phyloP scores from a whole-genome alignment of 2,113 vertebrate species.

The Chionomys nivalis region DNA sequence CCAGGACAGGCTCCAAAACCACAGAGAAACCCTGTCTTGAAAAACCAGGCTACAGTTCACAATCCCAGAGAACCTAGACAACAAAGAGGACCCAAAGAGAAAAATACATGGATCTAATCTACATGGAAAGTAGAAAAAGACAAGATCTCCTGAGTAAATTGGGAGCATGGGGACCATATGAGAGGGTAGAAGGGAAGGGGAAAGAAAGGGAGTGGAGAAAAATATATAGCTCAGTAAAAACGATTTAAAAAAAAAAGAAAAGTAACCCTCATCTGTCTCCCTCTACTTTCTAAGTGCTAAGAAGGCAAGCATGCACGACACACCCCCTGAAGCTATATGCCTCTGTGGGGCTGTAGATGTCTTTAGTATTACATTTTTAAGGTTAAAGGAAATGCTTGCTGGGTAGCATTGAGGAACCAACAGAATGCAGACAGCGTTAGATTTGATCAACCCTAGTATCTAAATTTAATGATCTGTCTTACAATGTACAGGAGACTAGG shows the following conservation, averaged over 20 bases:
- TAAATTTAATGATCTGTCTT: not conserved
- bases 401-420: not conserved
- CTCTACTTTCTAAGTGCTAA: not conserved
- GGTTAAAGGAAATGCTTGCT: not conserved
- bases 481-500: not conserved
- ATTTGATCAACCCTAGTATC: not conserved
- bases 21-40: too few relatives aligned
- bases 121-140: too few relatives aligned
- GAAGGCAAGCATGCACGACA: not conserved
- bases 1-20: too few relatives aligned
- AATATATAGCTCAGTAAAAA: too few relatives aligned
- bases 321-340: not conserved
- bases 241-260: not conserved
- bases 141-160: too few relatives aligned
- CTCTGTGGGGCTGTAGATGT: not conserved
- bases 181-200: too few relatives aligned
- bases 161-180: too few relatives aligned
- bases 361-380: not conserved
- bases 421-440: not conserved
- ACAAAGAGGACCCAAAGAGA: too few relatives aligned
- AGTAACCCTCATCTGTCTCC: not conserved
- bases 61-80: too few relatives aligned
- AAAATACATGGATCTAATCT: too few relatives aligned
- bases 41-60: too few relatives aligned
- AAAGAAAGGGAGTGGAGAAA: too few relatives aligned